Evolutionary conservation across 2,797 vertebrate genomes (phyloP).

Genomic region (Eospalax fontanierii): DNA sequence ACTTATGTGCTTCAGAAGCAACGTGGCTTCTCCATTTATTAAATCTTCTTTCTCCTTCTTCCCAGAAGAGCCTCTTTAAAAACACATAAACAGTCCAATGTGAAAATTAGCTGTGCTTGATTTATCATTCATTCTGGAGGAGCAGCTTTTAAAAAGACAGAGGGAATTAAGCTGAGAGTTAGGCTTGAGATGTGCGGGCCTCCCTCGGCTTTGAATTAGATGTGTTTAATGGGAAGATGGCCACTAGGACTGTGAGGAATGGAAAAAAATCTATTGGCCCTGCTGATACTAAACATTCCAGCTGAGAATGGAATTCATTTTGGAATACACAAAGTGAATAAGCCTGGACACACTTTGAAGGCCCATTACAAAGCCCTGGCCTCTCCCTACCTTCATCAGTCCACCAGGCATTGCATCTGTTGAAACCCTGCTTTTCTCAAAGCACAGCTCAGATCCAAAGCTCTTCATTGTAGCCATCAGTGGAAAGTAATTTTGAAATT

Average conservation of each 20-base stretch:
- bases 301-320: conserved; percentile 74
- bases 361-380: conserved; percentile 52
- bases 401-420: conserved; percentile 64
- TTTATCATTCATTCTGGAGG: conserved; percentile 81
- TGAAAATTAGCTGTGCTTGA: conserved; percentile 83
- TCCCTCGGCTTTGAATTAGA: conserved; percentile 81
- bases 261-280: conserved; percentile 64
- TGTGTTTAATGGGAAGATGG: conserved; percentile 78
- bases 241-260: conserved; percentile 57
- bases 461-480: conserved; percentile 44
- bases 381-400: conserved; percentile 58
- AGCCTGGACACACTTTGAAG: conserved; percentile 78
- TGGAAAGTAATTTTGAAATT: conserved; percentile 75
- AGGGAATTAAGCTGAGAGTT: conserved; percentile 77
- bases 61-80: conserved; percentile 85
- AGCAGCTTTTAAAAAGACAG: conserved; percentile 83
- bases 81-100: conserved; percentile 85
- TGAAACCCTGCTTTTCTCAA: conserved; percentile 69
- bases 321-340: conserved; percentile 74
- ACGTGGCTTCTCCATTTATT: conserved; percentile 68
- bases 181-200: conserved; percentile 44
- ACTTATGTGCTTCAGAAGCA: conserved; percentile 80
- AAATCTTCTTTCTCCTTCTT: conserved; percentile 80
- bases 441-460: conserved; percentile 74
- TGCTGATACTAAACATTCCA: conserved; percentile 79